Conservation (phyloP, 2,888 invertebrate species). For the Aproaerema taeniolella region DNA sequence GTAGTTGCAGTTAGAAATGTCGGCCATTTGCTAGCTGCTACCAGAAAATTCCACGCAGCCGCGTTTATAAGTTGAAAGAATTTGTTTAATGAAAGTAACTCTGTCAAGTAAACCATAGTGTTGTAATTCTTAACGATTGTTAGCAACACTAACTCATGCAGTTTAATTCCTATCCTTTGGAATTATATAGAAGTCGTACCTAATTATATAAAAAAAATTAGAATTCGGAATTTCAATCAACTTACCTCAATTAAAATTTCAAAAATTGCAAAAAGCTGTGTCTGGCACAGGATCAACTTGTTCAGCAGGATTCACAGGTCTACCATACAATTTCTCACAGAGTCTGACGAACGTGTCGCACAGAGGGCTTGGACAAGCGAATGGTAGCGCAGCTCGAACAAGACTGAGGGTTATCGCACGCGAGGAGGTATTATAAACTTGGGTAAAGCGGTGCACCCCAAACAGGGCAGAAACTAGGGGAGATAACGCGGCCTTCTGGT, state of each 20-base stretch:
- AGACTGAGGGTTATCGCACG: slow-evolving; percentile 59
- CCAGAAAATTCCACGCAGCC: slow-evolving; percentile 25
- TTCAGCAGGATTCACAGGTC: slow-evolving; percentile 38
- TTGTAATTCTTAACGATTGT: too few species aligned
- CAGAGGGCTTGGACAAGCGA: slow-evolving; percentile 32
- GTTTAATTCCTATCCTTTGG: too few species aligned
- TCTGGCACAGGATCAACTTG: slow-evolving; percentile 27
- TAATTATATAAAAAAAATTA: background rate
- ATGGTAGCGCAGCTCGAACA: slow-evolving; percentile 52
- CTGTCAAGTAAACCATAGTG: too few species aligned
- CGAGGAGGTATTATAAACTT: slow-evolving; percentile 64
- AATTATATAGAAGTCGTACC: too few species aligned
- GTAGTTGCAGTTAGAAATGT: slow-evolving; percentile 37
- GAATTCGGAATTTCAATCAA: slow-evolving; percentile 18
- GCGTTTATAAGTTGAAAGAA: too few species aligned
- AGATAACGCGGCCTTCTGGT: background rate
- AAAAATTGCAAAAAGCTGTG: slow-evolving; percentile 33
- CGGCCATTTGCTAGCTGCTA: slow-evolving; percentile 57
- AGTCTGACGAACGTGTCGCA: slow-evolving; percentile 40
- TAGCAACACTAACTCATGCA: too few species aligned
- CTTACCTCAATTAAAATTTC: slow-evolving; percentile 45
- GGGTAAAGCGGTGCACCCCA: slow-evolving; percentile 51
- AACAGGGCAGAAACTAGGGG: slow-evolving; percentile 2
- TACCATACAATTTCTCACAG: slow-evolving; percentile 46
- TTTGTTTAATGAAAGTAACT: too few species aligned